Evolutionary conservation across 2,797 vertebrate species (phyloP).

Genomic region (Karalla daura): DNA sequence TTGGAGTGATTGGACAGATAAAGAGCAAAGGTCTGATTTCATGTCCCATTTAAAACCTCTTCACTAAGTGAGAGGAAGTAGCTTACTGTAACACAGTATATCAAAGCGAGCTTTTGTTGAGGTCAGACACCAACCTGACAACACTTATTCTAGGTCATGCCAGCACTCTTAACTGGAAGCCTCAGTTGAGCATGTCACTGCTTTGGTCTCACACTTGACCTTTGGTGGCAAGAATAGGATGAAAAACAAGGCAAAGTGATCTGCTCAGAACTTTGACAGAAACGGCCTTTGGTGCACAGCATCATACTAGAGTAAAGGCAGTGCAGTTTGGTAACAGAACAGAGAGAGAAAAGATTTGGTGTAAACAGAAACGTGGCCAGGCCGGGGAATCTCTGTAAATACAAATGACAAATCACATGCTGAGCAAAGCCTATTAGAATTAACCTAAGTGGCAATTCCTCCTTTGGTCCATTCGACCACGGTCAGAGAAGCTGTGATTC

Average conservation of each 20-base stretch:
- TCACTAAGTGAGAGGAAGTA: too few relatives aligned
- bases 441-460: not conserved
- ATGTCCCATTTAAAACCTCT: too few relatives aligned
- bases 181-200: not conserved
- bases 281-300: not conserved
- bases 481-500: not conserved
- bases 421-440: not conserved
- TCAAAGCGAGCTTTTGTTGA: too few relatives aligned
- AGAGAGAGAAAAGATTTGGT: not conserved
- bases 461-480: not conserved
- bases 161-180: too few relatives aligned
- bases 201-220: not conserved
- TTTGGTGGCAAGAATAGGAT: too few relatives aligned
- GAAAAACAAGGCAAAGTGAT: not conserved
- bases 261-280: not conserved
- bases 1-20: too few relatives aligned
- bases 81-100: too few relatives aligned
- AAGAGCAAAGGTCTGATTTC: too few relatives aligned
- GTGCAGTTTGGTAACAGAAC: not conserved
- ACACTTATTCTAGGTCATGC: too few relatives aligned
- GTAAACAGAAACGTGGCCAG: not conserved
- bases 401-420: not conserved
- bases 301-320: not conserved
- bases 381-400: not conserved
- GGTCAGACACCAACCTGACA: too few relatives aligned